A percentile compares a stretch with the other conserved stretches of the same genome.
phyloP scores from a whole-genome alignment of 2,797 vertebrate species.

The Perodicticus potto region DNA sequence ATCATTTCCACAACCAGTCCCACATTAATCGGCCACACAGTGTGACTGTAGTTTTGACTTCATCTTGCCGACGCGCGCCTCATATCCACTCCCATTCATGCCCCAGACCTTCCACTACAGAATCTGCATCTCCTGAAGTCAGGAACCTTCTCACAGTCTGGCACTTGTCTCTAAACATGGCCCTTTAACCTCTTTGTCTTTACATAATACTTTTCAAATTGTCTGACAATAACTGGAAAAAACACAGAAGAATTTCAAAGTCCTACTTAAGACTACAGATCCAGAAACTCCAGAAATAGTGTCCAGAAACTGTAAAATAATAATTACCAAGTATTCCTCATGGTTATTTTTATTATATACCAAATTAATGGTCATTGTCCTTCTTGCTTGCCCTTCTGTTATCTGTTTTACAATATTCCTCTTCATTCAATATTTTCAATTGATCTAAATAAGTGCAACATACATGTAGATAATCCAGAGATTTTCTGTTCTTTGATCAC shows the following conservation, averaged over 20 bases:
- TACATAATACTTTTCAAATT: background rate
- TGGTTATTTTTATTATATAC: background rate
- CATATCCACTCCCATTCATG: background rate
- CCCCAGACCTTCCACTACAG: background rate
- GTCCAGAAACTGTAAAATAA: background rate
- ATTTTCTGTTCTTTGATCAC: background rate
- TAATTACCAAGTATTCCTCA: background rate
- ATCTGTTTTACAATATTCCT: background rate
- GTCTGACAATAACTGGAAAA: background rate
- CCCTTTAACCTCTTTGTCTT: background rate
- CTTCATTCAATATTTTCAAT: background rate
- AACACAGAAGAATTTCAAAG: background rate
- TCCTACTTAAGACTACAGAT: background rate
- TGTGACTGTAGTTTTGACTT: background rate
- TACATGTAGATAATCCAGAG: background rate
- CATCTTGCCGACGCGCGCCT: background rate
- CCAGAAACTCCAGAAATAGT: background rate
- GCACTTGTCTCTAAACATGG: background rate
- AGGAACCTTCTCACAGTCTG: background rate
- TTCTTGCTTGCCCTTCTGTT: background rate
- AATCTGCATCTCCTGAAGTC: background rate
- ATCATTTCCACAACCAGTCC: background rate
- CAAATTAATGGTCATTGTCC: background rate
- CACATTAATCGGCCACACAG: background rate
- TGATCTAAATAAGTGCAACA: background rate